Conservation (phyloP, 2,888 invertebrate species). For the Rugalucina vietnamica region DNA sequence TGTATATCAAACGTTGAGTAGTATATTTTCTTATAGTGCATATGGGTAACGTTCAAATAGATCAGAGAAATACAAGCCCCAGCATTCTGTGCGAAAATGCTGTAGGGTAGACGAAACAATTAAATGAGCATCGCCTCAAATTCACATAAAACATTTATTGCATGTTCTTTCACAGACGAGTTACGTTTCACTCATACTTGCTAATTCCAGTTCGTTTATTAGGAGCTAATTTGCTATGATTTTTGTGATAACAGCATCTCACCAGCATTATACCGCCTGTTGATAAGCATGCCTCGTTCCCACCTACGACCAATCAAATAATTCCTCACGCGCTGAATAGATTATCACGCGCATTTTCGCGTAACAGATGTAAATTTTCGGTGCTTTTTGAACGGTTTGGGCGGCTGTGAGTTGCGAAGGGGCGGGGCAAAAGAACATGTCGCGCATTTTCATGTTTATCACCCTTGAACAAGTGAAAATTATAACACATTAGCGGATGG, state of each 20-base stretch:
- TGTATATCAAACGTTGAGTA: too few relatives aligned
- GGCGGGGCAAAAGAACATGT: not conserved
- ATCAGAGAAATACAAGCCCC: too few relatives aligned
- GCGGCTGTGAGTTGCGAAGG: not conserved
- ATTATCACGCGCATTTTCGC: not conserved
- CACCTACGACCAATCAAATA: not conserved
- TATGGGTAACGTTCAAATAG: too few relatives aligned
- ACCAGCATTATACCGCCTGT: not conserved
- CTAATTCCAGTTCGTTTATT: constrained; percentile 8
- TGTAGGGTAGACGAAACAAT: too few relatives aligned
- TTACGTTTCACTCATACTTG: not conserved
- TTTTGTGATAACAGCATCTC: not conserved
- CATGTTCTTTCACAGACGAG: not conserved
- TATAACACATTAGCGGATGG: constrained; percentile 12
- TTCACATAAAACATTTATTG: too few relatives aligned
- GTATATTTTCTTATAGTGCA: too few relatives aligned
- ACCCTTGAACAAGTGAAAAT: constrained; percentile 1
- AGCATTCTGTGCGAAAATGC: too few relatives aligned
- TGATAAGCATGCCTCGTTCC: not conserved
- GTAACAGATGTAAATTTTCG: not conserved
- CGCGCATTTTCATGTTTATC: constrained; percentile 11
- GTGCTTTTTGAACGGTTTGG: too few relatives aligned
- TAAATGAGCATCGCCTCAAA: too few relatives aligned
- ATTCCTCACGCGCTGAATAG: not conserved
- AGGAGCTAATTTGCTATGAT: constrained; percentile 1